phyloP scores from a whole-genome alignment of 2,888 invertebrate species.

The Aleiodes leptofemur region DNA sequence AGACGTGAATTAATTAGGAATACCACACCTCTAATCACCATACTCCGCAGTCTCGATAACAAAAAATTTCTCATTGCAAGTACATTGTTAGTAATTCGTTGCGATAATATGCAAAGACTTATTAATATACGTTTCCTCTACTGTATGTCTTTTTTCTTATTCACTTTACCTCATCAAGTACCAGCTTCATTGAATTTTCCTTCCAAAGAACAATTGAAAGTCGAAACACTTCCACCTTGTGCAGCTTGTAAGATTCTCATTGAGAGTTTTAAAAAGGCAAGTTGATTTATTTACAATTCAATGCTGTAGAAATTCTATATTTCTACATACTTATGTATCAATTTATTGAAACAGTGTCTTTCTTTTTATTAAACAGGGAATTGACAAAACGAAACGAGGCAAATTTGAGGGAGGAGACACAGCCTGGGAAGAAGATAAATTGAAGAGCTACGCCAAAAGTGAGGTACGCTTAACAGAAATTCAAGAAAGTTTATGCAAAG shows the following conservation, averaged over 20 bases:
- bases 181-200: slow-evolving; percentile 45
- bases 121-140: slow-evolving; percentile 39
- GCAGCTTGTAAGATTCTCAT: slow-evolving; percentile 85
- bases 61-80: neutral
- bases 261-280: slow-evolving; percentile 83
- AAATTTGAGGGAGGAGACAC: slow-evolving; percentile 96
- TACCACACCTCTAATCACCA: neutral
- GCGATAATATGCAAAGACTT: slow-evolving; percentile 56
- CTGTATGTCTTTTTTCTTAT: slow-evolving; percentile 52
- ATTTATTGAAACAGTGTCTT: slow-evolving; percentile 22
- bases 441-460: slow-evolving; percentile 88
- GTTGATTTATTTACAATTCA: no score
- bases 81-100: slow-evolving; percentile 17
- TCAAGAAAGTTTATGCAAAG: slow-evolving; percentile 90
- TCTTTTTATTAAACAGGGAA: slow-evolving; percentile 77
- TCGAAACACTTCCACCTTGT: slow-evolving; percentile 83
- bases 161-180: slow-evolving; percentile 45
- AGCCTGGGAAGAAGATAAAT: slow-evolving; percentile 94
- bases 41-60: no score
- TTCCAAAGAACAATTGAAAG: slow-evolving; percentile 59
- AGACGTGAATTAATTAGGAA: no score
- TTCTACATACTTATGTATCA: neutral
- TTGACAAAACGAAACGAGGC: slow-evolving; percentile 88
- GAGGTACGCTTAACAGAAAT: slow-evolving; percentile 95
- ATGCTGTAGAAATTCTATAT: no score